A percentile compares a stretch with the other conserved stretches of the same genome.
These are phyloP conservation scores for Oncorhynchus masou DNA, from an alignment of 2,113 vertebrate species.

Conservation along the genomic window DNA sequence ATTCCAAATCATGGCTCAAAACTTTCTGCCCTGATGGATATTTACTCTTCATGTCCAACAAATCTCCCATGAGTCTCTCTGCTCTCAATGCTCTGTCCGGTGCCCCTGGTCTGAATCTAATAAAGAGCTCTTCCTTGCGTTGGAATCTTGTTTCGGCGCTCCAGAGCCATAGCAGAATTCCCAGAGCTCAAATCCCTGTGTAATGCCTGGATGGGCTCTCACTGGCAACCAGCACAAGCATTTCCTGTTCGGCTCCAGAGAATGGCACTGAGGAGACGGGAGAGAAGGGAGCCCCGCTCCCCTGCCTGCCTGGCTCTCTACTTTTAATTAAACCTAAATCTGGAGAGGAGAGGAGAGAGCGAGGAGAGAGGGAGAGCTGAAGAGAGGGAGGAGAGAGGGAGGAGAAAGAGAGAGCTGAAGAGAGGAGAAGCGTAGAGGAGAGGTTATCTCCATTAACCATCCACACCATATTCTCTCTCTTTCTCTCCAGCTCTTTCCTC, in stretches of 20 bases:
- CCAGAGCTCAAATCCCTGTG: slow-evolving; percentile 73
- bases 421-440: neutral
- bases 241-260: slow-evolving; percentile 77
- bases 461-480: slow-evolving; percentile 42
- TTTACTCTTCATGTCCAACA: slow-evolving; percentile 6
- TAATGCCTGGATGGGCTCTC: slow-evolving; percentile 75
- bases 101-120: slow-evolving; percentile 50
- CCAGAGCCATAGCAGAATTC: slow-evolving; percentile 63
- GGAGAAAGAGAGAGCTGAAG: neutral
- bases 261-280: slow-evolving; percentile 55
- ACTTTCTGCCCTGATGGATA: too few relatives aligned
- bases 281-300: slow-evolving; percentile 48
- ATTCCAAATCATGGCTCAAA: neutral
- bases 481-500: neutral
- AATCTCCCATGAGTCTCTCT: slow-evolving; percentile 35
- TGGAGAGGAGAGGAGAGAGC: slow-evolving; percentile 25
- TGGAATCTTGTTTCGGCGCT: slow-evolving; percentile 47
- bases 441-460: neutral
- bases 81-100: slow-evolving; percentile 30
- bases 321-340: slow-evolving; percentile 76
- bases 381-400: slow-evolving; percentile 1
- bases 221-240: slow-evolving; percentile 73
- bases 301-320: slow-evolving; percentile 63
- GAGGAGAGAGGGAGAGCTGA: slow-evolving; percentile 11
- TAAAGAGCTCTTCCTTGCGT: slow-evolving; percentile 64